Evolutionary conservation across 1,140 invertebrate genomes (phyloP).

Genomic region (Fopius arisanus): DNA sequence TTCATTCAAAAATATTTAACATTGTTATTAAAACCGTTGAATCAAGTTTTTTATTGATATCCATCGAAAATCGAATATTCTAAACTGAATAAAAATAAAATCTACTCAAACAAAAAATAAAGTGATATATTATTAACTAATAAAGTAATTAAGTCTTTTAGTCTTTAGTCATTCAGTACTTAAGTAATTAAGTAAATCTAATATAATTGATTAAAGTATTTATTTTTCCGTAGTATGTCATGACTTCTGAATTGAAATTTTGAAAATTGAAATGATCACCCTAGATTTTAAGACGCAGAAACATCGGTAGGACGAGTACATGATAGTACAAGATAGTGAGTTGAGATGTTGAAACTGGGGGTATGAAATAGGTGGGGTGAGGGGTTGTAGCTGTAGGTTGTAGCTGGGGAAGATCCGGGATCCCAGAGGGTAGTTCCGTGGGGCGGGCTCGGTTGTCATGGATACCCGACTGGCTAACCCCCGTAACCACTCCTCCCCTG

Average conservation of each 20-base stretch:
- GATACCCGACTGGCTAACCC: conserved; percentile 58
- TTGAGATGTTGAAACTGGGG: conserved; percentile 15
- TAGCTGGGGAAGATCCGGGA: conserved; percentile 53
- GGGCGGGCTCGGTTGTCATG: conserved; percentile 65
- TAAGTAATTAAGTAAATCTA: too few relatives aligned
- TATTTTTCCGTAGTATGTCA: not conserved
- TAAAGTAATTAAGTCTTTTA: too few relatives aligned
- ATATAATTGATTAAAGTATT: not conserved
- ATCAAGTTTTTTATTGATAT: too few relatives aligned
- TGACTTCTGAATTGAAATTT: too few relatives aligned
- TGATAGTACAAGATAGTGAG: conserved; percentile 21
- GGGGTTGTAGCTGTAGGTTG: conserved; percentile 20
- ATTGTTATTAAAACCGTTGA: too few relatives aligned
- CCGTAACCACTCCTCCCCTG: conserved; percentile 44
- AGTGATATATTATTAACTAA: too few relatives aligned
- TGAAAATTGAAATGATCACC: not conserved
- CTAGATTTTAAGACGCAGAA: not conserved
- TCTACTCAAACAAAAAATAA: too few relatives aligned
- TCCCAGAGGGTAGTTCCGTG: conserved; percentile 52
- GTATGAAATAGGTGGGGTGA: conserved; percentile 26
- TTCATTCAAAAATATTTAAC: too few relatives aligned
- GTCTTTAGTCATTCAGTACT: too few relatives aligned
- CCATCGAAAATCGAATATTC: too few relatives aligned
- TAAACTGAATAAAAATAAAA: too few relatives aligned
- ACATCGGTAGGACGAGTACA: not conserved